Evolutionary conservation across 2,888 invertebrate genomes (phyloP).

Genomic region (Conus canariensis): DNA sequence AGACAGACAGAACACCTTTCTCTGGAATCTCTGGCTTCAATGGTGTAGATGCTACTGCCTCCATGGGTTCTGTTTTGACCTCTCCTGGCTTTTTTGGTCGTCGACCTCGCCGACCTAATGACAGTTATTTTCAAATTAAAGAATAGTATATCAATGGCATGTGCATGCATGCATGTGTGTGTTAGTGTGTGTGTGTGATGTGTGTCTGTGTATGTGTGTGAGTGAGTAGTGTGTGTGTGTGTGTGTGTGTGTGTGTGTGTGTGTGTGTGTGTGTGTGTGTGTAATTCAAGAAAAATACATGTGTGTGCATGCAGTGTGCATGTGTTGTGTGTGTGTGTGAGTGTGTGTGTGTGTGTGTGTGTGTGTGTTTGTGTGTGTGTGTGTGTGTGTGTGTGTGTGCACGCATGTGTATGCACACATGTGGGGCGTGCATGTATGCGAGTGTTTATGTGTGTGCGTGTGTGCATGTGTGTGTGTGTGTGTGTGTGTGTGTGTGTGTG

Average conservation of each 20-base stretch:
- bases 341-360: neutral
- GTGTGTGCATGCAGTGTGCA: too few relatives aligned
- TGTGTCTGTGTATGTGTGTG: neutral
- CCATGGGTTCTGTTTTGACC: constrained; percentile 57
- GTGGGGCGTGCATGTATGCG: neutral
- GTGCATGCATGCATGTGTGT: neutral
- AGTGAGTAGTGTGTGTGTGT: neutral
- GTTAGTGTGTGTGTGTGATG: neutral
- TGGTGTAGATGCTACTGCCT: constrained; percentile 55
- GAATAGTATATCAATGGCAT: neutral
- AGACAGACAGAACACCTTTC: constrained; percentile 54
- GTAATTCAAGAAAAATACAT: too few relatives aligned
- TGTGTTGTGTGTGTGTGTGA: neutral
- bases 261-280: neutral
- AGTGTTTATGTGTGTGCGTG: neutral
- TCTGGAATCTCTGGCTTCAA: constrained; percentile 61
- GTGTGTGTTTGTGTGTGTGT: neutral
- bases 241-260: neutral
- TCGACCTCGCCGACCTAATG: constrained; percentile 63
- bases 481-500: too few relatives aligned
- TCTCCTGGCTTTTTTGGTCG: constrained; percentile 61
- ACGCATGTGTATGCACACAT: neutral
- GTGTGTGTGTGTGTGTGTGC: neutral
- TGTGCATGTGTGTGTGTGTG: too few relatives aligned
- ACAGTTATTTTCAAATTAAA: neutral